A percentile compares a stretch with the other conserved stretches of the same genome.
phyloP scores from a whole-genome alignment of 1,140 invertebrate species.

The Elysia chlorotica region DNA sequence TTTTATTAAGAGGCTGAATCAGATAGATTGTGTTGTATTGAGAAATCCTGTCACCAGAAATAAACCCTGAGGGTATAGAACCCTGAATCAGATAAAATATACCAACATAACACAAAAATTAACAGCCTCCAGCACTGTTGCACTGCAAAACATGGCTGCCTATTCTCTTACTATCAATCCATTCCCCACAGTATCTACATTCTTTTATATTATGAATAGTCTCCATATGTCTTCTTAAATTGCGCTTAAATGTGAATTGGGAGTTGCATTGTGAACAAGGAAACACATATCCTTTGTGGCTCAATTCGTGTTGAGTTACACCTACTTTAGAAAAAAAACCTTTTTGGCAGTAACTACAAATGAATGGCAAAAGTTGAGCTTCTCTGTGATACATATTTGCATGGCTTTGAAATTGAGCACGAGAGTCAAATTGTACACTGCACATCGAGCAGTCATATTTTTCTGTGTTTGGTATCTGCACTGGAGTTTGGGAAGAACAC shows the following conservation, averaged over 20 bases:
- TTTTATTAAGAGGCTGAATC: background rate
- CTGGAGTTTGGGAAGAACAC: background rate
- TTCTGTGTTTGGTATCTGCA: background rate
- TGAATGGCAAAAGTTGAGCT: background rate
- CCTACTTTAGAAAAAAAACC: conserved; percentile 17
- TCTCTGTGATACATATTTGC: conserved; percentile 11
- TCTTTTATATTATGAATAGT: conserved; percentile 5
- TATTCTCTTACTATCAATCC: background rate
- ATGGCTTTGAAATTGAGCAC: conserved; percentile 14
- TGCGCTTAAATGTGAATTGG: conserved; percentile 9
- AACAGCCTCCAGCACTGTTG: background rate
- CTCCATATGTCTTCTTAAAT: conserved; percentile 15
- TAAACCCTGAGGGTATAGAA: background rate
- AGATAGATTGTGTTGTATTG: background rate
- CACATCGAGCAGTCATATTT: conserved; percentile 4
- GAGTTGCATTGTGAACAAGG: conserved; percentile 2
- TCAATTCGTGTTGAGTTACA: conserved; percentile 5
- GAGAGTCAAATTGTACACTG: background rate
- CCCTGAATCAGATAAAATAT: background rate
- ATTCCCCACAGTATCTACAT: conserved; percentile 1
- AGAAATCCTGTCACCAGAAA: background rate
- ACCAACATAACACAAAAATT: background rate
- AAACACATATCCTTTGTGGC: background rate
- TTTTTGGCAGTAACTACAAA: conserved; percentile 6
- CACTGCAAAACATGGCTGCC: background rate